These are phyloP conservation scores for Cotesia typhae DNA, from an alignment of 1,140 invertebrate genomes.

Conservation along the genomic window DNA sequence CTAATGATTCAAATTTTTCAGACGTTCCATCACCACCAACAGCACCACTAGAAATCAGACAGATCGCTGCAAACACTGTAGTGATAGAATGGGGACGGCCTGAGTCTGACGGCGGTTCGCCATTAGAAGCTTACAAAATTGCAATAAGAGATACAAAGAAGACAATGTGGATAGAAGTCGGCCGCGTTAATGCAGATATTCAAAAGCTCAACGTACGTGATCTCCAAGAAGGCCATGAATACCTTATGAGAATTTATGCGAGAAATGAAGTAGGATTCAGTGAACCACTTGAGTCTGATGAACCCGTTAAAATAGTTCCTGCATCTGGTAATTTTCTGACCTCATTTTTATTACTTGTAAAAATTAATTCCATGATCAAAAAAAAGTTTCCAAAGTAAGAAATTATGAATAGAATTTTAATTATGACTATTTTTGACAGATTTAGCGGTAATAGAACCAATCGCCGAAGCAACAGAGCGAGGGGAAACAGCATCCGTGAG, in stretches of 20 bases:
- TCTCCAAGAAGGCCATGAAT: slow-evolving; percentile 88
- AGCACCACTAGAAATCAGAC: slow-evolving; percentile 85
- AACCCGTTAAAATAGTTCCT: slow-evolving; percentile 86
- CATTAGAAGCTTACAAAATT: slow-evolving; percentile 90
- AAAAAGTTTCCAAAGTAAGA: too few species aligned
- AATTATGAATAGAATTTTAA: not conserved
- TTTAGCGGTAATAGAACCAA: slow-evolving; percentile 67
- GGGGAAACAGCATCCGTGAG: slow-evolving; percentile 76
- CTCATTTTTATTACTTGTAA: not conserved
- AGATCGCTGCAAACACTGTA: slow-evolving; percentile 82
- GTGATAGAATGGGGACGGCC: slow-evolving; percentile 93
- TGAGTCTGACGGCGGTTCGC: slow-evolving; percentile 91
- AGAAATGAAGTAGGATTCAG: slow-evolving; percentile 95
- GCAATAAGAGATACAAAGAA: slow-evolving; percentile 90
- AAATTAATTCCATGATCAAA: too few species aligned
- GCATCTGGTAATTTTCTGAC: slow-evolving; percentile 72
- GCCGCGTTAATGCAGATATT: slow-evolving; percentile 81
- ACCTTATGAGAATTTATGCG: slow-evolving; percentile 89
- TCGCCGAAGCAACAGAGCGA: slow-evolving; percentile 67
- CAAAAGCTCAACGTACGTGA: slow-evolving; percentile 87
- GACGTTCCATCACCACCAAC: slow-evolving; percentile 90
- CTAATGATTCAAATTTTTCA: slow-evolving; percentile 52
- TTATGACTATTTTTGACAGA: slow-evolving; percentile 44
- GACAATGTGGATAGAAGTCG: slow-evolving; percentile 97
- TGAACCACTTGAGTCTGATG: slow-evolving; percentile 92